Percentiles rank a stretch among this genome's conserved stretches.
Evolutionary conservation across 2,113 vertebrate genomes (phyloP).

Genomic region (Tenebrosternarchus preto): DNA sequence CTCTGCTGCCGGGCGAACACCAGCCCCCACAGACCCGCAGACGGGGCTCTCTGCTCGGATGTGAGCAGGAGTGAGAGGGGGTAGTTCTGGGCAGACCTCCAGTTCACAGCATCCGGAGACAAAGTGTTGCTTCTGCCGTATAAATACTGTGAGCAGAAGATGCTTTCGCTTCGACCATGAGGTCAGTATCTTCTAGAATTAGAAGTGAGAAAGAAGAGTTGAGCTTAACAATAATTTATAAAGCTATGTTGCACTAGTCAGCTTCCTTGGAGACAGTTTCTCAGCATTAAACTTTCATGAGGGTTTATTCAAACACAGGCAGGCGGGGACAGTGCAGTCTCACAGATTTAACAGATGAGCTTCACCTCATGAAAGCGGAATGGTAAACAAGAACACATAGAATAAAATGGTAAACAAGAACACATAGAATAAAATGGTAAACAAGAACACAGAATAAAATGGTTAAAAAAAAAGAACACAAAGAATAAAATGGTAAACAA

Average conservation of each 20-base stretch:
- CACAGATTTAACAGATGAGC: slow-evolving; percentile 27
- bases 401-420: too few relatives aligned
- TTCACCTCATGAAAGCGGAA: slow-evolving; percentile 18
- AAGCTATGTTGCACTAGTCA: slow-evolving; percentile 12
- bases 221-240: not conserved
- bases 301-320: slow-evolving; percentile 27
- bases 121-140: not conserved
- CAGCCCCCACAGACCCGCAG: not conserved
- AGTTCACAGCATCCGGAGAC: too few relatives aligned
- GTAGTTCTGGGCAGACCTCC: slow-evolving; percentile 6
- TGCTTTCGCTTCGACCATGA: not conserved
- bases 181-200: slow-evolving; percentile 3
- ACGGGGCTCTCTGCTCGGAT: not conserved
- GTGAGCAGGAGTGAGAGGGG: slow-evolving; percentile 1
- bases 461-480: too few relatives aligned
- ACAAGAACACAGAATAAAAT: too few relatives aligned
- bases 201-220: not conserved
- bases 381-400: too few relatives aligned
- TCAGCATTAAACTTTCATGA: slow-evolving; percentile 42
- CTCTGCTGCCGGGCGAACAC: not conserved
- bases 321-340: not conserved
- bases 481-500: too few relatives aligned
- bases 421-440: not conserved
- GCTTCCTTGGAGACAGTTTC: slow-evolving; percentile 1
- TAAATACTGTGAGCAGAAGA: not conserved